These are phyloP conservation scores for Synergus gifuensis DNA, from an alignment of 2,888 invertebrate species.

Conservation along the genomic window DNA sequence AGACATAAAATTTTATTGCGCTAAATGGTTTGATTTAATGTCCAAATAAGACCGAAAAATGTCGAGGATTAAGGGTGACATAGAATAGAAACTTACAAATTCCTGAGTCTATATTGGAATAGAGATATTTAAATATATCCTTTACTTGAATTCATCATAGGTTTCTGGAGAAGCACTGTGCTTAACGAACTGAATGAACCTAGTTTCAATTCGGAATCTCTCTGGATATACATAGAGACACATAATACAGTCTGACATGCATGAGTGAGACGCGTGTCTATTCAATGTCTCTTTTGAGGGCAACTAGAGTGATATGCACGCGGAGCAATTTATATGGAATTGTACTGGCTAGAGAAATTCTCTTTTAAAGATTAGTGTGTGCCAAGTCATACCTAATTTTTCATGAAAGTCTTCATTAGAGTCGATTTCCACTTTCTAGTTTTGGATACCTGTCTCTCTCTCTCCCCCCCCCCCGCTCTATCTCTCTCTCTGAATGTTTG, in stretches of 20 bases:
- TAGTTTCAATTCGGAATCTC: conserved; percentile 14
- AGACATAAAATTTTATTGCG: too few relatives aligned
- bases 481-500: background rate
- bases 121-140: conserved; percentile 1
- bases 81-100: background rate
- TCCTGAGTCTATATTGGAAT: background rate
- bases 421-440: conserved; percentile 14
- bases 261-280: conserved; percentile 26
- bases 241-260: conserved; percentile 9
- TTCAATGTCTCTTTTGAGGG: conserved; percentile 25
- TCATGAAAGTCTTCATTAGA: conserved; percentile 29
- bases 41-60: too few relatives aligned
- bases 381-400: conserved; percentile 29
- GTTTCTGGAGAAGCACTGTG: conserved; percentile 26
- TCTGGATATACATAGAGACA: background rate
- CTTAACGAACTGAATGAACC: conserved; percentile 31
- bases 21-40: too few relatives aligned
- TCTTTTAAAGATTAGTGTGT: conserved; percentile 18
- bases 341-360: conserved; percentile 12
- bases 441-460: background rate
- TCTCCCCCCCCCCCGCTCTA: too few relatives aligned
- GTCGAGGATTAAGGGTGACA: background rate
- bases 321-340: conserved; percentile 31
- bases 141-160: background rate
- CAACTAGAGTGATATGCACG: conserved; percentile 13